A percentile compares a stretch with the other conserved stretches of the same genome.
These are phyloP conservation scores for Drosophila phalerata DNA, from an alignment of 2,888 invertebrate species.

Conservation along the genomic window DNA sequence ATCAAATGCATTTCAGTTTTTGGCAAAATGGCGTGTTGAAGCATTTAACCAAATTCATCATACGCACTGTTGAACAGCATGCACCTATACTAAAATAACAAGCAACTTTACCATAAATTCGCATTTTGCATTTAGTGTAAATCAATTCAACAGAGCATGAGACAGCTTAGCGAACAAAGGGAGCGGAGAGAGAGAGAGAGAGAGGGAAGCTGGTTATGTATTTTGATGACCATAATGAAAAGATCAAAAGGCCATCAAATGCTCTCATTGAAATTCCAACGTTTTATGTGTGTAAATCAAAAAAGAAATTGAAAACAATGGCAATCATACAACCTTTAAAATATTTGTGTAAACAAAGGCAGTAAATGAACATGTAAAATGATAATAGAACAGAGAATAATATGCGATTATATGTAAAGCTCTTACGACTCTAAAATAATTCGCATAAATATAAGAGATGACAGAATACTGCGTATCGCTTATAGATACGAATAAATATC, in stretches of 20 bases:
- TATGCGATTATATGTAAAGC: neutral
- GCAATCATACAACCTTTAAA: neutral
- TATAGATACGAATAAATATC: too few species aligned
- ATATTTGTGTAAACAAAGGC: neutral
- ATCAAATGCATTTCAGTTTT: slow-evolving; percentile 20
- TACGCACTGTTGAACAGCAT: slow-evolving; percentile 60
- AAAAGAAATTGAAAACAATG: slow-evolving; percentile 9
- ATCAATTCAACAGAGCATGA: slow-evolving; percentile 34
- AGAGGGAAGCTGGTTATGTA: slow-evolving; percentile 19
- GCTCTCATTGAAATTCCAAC: slow-evolving; percentile 19
- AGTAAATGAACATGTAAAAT: neutral
- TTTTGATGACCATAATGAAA: slow-evolving; percentile 54
- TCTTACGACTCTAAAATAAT: too few species aligned
- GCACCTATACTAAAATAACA: slow-evolving; percentile 34
- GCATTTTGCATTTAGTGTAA: slow-evolving; percentile 49
- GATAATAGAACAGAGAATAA: neutral
- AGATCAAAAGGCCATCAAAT: slow-evolving; percentile 61
- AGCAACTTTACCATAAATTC: slow-evolving; percentile 38
- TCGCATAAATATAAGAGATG: too few species aligned
- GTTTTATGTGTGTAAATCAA: slow-evolving; percentile 9
- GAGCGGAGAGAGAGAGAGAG: neutral
- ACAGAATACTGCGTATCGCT: too few species aligned
- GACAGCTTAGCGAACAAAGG: neutral
- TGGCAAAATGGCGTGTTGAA: slow-evolving; percentile 30
- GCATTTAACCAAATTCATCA: slow-evolving; percentile 67